Base-by-base conservation (phyloP, 92 coral and sea anemone genomes). In the Phymanthus crucifer region DNA sequence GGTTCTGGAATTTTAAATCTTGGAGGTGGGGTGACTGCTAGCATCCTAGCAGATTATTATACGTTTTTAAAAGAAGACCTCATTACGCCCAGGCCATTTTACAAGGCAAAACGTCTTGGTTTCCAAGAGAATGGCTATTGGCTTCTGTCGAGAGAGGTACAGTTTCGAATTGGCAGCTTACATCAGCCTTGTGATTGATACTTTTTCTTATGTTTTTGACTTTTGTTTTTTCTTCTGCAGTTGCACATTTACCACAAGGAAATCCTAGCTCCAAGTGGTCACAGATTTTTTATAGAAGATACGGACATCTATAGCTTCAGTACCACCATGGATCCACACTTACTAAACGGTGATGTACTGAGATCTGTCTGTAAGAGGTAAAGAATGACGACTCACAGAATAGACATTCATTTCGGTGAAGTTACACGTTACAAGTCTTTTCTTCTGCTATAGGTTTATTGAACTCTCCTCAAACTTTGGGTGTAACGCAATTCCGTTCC, bases 1-100 rank as follows among this genome's bases (percentile, higher is more conserved):
- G 86, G 86, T 10, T 82, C 86, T 11, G 86, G 72, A 3, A n/a
- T 82, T 34, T 61, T 74, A n/a, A 82, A 82, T 40, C 71, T 82
- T 24, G 86, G 86, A 27, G 86, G 86, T 57, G 69, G 75, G 72
- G 81, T 82, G 35, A 56, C 86, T 3, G 70, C 81, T 7, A 82
- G 86, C 48, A 64, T 50, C 13, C 43, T 82, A 3, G 65, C 86
- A 4, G 80, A 82, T 43, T 82, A 82, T 32, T 74, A 82, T 58
- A 35, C 86, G 2, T 82, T 64, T 56, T 32, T 58, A 18, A 82
- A 82, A 40, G 47, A 40, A 35, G 80, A 82, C 29, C n/a, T 82
- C 18, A 27, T 50, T 71, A 33, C n/a, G 6, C 29, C 58, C 35
- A 67, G 40, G 52, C 24, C 5, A 66, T 66, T 16, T 40, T 18